Percentiles rank a stretch among this genome's conserved stretches.
Evolutionary conservation across 2,113 vertebrate species (phyloP).

Genomic region (Grantiella picta): DNA sequence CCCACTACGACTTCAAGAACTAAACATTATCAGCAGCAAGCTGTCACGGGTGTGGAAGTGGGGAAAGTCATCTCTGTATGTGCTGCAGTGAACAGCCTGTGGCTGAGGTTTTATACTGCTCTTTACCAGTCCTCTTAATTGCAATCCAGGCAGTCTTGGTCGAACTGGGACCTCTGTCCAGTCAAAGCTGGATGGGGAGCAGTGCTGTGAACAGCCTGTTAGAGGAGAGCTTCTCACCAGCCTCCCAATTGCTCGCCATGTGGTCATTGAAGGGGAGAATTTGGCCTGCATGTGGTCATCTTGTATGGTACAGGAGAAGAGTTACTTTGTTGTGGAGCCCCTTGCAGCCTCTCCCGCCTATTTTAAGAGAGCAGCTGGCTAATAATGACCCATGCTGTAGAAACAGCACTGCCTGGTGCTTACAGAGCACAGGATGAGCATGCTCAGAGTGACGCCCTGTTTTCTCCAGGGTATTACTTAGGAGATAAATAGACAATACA

Average conservation of each 20-base stretch:
- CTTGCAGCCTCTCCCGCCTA: background rate
- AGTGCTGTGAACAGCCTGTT: background rate
- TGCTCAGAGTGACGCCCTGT: fast-evolving
- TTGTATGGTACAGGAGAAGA: background rate
- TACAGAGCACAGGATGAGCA: background rate
- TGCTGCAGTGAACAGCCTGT: background rate
- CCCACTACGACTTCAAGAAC: background rate
- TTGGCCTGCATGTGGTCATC: background rate
- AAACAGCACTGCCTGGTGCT: background rate
- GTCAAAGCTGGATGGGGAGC: background rate
- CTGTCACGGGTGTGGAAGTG: background rate
- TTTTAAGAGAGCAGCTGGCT: background rate
- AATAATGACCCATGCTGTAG: background rate
- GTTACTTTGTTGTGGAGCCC: background rate
- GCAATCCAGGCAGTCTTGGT: background rate
- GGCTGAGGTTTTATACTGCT: background rate
- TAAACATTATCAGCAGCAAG: background rate
- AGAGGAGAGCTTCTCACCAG: background rate
- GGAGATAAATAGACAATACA: background rate
- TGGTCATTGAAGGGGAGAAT: background rate
- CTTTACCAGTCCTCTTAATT: background rate
- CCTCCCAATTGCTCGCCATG: background rate
- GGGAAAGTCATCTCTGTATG: background rate
- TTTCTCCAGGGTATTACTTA: background rate
- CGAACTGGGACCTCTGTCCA: background rate